Conservation (phyloP, 2,888 invertebrate genomes). For the Lumbricus terrestris region DNA sequence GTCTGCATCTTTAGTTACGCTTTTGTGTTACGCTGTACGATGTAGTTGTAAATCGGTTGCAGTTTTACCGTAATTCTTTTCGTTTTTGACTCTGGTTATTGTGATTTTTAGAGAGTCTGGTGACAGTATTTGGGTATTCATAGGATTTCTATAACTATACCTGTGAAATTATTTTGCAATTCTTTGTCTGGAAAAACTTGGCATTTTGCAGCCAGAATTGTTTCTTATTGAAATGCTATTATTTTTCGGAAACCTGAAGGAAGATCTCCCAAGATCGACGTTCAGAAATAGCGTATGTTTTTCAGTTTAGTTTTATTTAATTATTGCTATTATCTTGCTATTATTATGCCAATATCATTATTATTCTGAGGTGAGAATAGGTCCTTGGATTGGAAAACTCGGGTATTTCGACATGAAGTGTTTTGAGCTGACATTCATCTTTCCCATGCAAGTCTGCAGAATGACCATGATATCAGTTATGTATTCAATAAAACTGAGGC, state of each 20-base stretch:
- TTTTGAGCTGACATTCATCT: not conserved
- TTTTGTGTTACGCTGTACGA: not conserved
- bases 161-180: slow-evolving; percentile 3
- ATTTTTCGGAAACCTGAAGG: not conserved
- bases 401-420: not conserved
- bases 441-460: not conserved
- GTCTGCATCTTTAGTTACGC: slow-evolving; percentile 3
- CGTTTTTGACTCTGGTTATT: not conserved
- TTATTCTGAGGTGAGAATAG: not conserved
- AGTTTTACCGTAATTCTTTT: not conserved
- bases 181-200: not conserved
- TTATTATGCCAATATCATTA: not conserved
- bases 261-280: not conserved
- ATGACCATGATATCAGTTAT: not conserved
- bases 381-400: not conserved
- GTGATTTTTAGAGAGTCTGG: not conserved
- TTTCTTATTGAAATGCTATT: not conserved
- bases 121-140: slow-evolving; percentile 3
- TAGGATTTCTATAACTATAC: slow-evolving; percentile 3
- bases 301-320: not conserved
- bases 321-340: not conserved
- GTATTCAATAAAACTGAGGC: not conserved
- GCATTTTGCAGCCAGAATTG: not conserved
- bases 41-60: slow-evolving; percentile 3
- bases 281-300: not conserved